phyloP scores from a whole-genome alignment of 1,140 invertebrate species.

The Elysia chlorotica region DNA sequence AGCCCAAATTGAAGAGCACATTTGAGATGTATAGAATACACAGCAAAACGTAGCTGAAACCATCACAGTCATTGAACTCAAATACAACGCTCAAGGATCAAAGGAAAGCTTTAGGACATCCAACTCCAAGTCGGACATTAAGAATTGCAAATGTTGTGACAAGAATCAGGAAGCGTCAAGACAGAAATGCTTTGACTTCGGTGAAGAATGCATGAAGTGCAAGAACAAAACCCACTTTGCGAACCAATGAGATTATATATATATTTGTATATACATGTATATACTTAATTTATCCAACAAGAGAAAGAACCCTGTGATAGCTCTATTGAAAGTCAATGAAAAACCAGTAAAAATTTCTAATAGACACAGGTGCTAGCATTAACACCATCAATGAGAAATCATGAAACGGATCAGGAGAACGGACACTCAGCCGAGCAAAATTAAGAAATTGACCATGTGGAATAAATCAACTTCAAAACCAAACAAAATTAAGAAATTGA shows the following conservation, averaged over 20 bases:
- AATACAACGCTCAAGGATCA: not conserved
- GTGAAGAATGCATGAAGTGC: not conserved
- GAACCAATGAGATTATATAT: not conserved
- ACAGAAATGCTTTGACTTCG: not conserved
- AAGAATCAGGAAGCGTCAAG: not conserved
- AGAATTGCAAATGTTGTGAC: not conserved
- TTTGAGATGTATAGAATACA: not conserved
- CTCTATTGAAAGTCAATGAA: not conserved
- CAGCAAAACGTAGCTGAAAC: too few species aligned
- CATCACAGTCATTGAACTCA: too few species aligned
- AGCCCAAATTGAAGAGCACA: too few species aligned
- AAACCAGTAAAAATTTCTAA: not conserved
- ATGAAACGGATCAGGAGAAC: too few species aligned
- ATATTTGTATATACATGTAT: not conserved
- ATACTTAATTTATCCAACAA: not conserved
- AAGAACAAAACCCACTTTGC: not conserved
- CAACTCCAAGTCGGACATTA: not conserved
- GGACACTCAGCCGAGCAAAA: not conserved
- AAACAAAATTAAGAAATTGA: not conserved
- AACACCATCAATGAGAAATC: not conserved
- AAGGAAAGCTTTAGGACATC: not conserved
- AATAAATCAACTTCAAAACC: not conserved
- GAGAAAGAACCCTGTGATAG: not conserved
- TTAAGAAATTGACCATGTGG: not conserved
- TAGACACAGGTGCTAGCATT: not conserved